Evolutionary conservation across 2,113 vertebrate genomes (phyloP).

Genomic region (Noturus placidus): DNA sequence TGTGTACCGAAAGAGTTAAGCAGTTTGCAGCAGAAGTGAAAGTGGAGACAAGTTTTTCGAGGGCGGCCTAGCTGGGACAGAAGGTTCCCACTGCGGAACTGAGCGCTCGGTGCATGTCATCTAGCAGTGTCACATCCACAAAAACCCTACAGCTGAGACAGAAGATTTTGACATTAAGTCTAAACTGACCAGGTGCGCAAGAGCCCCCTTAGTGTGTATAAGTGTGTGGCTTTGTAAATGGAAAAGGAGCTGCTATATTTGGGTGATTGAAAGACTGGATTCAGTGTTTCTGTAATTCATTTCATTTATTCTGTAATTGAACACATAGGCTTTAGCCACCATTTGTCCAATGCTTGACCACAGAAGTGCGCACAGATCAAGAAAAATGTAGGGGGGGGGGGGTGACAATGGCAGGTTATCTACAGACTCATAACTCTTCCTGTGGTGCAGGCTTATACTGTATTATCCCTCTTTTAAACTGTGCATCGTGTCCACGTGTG

Average conservation of each 20-base stretch:
- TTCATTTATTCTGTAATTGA: slow-evolving; percentile 9
- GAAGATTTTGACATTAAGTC: slow-evolving; percentile 51
- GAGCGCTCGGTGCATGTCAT: slow-evolving; percentile 47
- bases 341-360: not conserved
- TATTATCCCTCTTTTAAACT: not conserved
- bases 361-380: slow-evolving; percentile 8
- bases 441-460: slow-evolving; percentile 40
- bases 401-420: slow-evolving; percentile 8
- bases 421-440: slow-evolving; percentile 40
- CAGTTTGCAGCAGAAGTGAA: slow-evolving; percentile 54
- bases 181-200: slow-evolving; percentile 41
- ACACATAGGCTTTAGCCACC: not conserved
- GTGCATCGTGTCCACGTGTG: not conserved
- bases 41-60: slow-evolving; percentile 61
- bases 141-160: slow-evolving; percentile 52
- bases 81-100: slow-evolving; percentile 65
- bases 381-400: not conserved
- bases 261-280: not conserved
- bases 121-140: slow-evolving; percentile 57
- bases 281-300: not conserved
- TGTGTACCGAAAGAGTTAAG: slow-evolving; percentile 39
- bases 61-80: slow-evolving; percentile 69
- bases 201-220: not conserved
- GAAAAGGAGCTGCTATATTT: slow-evolving; percentile 2
- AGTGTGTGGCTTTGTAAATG: slow-evolving; percentile 16